These are phyloP conservation scores for Thecophora atra DNA, from an alignment of 2,888 invertebrate species.

Conservation along the genomic window DNA sequence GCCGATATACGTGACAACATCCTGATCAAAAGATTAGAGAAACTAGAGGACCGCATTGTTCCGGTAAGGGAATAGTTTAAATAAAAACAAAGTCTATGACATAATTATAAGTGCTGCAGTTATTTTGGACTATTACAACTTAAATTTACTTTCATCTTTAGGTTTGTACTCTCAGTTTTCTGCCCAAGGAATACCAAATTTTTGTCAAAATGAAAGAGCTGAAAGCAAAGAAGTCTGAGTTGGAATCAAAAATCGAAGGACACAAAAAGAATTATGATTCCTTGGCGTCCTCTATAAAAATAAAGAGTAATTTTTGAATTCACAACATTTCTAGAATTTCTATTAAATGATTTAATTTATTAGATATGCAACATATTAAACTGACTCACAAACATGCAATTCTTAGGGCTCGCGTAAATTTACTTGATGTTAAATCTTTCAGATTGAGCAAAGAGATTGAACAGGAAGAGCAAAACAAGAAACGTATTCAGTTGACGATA, in stretches of 20 bases:
- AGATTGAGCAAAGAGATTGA: constrained; percentile 49
- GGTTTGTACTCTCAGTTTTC: constrained; percentile 52
- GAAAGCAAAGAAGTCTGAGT: constrained; percentile 47
- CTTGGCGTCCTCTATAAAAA: constrained; percentile 54
- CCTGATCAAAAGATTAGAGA: constrained; percentile 57
- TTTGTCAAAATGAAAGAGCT: constrained; percentile 57
- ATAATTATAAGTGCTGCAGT: neutral
- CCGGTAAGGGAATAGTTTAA: constrained; percentile 47
- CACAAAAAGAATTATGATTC: constrained; percentile 52
- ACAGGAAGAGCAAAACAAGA: constrained; percentile 52
- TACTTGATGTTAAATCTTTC: constrained; percentile 56
- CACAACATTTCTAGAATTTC: neutral
- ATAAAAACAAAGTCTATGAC: neutral
- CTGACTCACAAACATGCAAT: constrained; percentile 53
- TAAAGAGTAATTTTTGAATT: constrained; percentile 53
- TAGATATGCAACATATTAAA: constrained; percentile 58
- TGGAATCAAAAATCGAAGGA: constrained; percentile 48
- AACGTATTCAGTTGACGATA: constrained; percentile 54
- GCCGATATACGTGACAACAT: constrained; percentile 58
- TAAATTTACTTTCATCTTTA: constrained; percentile 29
- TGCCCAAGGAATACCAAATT: constrained; percentile 58
- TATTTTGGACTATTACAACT: neutral
- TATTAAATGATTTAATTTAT: constrained; percentile 5
- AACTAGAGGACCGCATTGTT: constrained; percentile 54
- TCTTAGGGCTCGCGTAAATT: constrained; percentile 49